phyloP scores from a whole-genome alignment of 2,113 vertebrate species.

The Hydrochoerus hydrochaeris region DNA sequence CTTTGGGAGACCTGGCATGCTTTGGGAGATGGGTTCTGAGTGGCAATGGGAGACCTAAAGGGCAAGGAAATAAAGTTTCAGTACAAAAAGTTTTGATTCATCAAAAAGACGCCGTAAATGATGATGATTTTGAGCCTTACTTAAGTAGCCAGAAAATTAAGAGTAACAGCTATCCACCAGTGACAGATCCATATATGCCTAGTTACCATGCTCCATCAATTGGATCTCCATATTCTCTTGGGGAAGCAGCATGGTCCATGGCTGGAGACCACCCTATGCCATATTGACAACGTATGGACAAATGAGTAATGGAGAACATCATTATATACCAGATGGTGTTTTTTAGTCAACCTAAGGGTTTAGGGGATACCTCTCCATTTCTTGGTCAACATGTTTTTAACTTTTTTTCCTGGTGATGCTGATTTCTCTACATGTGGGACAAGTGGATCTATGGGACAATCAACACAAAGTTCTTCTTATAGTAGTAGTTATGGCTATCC shows the following conservation, averaged over 20 bases:
- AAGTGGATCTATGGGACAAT: slow-evolving; percentile 99
- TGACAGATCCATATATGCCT: slow-evolving; percentile 94
- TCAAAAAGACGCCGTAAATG: slow-evolving; percentile 99
- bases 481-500: slow-evolving; percentile 99
- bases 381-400: slow-evolving; percentile 99
- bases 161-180: slow-evolving; percentile 90
- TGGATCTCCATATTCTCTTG: slow-evolving; percentile 98
- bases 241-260: slow-evolving; percentile 99
- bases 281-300: slow-evolving; percentile 99
- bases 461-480: slow-evolving; percentile 98
- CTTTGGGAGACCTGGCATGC: too few species aligned
- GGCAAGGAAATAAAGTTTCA: slow-evolving; percentile 82
- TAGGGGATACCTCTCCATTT: slow-evolving; percentile 98
- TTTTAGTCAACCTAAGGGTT: slow-evolving; percentile 96
- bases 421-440: slow-evolving; percentile 99
- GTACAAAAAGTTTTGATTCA: slow-evolving; percentile 99
- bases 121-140: slow-evolving; percentile 99
- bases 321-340: slow-evolving; percentile 98
- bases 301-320: slow-evolving; percentile 99
- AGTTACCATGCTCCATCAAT: slow-evolving; percentile 99
- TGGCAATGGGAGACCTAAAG: too few species aligned
- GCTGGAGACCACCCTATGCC: slow-evolving; percentile 98
- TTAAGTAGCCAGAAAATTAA: slow-evolving; percentile 99
- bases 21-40: too few species aligned
- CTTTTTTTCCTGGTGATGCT: slow-evolving; percentile 99